Conservation (phyloP, 2,888 invertebrate genomes). For the Drosophila eohydei region DNA sequence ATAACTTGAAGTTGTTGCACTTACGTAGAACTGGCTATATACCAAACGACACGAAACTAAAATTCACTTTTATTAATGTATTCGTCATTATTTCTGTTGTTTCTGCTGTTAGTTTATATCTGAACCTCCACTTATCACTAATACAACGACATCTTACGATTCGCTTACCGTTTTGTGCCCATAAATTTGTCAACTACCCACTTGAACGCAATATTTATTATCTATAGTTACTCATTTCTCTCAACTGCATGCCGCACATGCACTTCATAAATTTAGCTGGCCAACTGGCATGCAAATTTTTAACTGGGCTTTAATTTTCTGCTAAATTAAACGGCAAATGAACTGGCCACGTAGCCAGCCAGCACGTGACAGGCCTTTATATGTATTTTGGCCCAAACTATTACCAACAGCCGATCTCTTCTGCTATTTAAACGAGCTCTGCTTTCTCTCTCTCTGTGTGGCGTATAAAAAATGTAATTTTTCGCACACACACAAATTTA, state of each 20-base stretch:
- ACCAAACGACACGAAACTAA: background rate
- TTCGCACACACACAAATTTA: conserved; percentile 76
- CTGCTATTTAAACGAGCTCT: conserved; percentile 16
- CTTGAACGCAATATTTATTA: conserved; percentile 9
- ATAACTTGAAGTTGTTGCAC: background rate
- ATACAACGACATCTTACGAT: background rate
- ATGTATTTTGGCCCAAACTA: conserved; percentile 6
- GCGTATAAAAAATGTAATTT: conserved; percentile 63
- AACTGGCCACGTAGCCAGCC: conserved; percentile 64
- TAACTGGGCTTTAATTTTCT: conserved; percentile 79
- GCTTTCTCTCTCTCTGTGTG: background rate
- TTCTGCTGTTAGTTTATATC: too few relatives aligned
- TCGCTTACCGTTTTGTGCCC: background rate
- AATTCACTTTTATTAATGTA: too few relatives aligned
- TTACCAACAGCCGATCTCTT: conserved; percentile 14
- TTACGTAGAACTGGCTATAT: background rate
- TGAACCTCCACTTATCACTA: too few relatives aligned
- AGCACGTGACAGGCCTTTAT: conserved; percentile 56
- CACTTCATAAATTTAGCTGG: conserved; percentile 68
- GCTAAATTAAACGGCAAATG: conserved; percentile 77
- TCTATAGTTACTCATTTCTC: conserved; percentile 8
- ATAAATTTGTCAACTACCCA: conserved; percentile 3
- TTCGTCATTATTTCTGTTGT: too few relatives aligned
- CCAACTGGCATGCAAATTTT: conserved; percentile 75
- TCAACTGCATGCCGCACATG: conserved; percentile 12